phyloP scores from a whole-genome alignment of 2,888 invertebrate genomes.

The Cerceris ruficornis region DNA sequence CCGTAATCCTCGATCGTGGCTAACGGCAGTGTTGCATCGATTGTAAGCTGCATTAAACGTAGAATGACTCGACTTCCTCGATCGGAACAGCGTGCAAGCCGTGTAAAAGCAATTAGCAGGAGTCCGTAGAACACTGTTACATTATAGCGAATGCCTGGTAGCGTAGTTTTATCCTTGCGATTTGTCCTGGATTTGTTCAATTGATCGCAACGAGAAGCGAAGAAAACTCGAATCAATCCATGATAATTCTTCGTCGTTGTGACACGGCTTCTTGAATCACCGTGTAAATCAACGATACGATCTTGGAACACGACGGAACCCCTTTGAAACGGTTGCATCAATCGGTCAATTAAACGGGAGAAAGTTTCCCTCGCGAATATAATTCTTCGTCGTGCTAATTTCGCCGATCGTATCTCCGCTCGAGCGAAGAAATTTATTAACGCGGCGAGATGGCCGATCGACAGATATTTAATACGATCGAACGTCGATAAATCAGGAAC shows the following conservation, averaged over 20 bases:
- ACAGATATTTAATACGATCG: no score
- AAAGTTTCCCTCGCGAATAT: constrained; percentile 35
- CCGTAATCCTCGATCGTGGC: background rate
- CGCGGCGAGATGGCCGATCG: background rate
- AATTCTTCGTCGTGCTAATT: constrained; percentile 27
- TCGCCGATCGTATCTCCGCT: constrained; percentile 33
- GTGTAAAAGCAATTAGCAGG: constrained; percentile 13
- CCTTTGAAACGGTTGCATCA: background rate
- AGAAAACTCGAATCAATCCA: constrained; percentile 20
- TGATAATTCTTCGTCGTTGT: background rate
- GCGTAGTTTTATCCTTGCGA: constrained; percentile 1
- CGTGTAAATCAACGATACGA: constrained; percentile 48
- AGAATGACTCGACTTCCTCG: background rate
- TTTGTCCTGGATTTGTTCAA: background rate
- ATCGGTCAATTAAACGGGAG: constrained; percentile 45
- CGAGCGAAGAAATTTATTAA: constrained; percentile 17
- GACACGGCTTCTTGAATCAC: constrained; percentile 25
- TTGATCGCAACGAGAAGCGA: constrained; percentile 9
- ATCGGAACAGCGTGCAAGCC: background rate
- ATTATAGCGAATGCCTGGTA: constrained; percentile 1
- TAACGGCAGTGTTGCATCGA: background rate
- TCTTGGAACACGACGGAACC: constrained; percentile 30
- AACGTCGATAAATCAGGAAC: background rate
- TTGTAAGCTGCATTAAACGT: background rate
- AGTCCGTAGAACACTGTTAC: constrained; percentile 1